Evolutionary conservation across 2,888 invertebrate species (phyloP).

Genomic region (Helicoverpa assulta): DNA sequence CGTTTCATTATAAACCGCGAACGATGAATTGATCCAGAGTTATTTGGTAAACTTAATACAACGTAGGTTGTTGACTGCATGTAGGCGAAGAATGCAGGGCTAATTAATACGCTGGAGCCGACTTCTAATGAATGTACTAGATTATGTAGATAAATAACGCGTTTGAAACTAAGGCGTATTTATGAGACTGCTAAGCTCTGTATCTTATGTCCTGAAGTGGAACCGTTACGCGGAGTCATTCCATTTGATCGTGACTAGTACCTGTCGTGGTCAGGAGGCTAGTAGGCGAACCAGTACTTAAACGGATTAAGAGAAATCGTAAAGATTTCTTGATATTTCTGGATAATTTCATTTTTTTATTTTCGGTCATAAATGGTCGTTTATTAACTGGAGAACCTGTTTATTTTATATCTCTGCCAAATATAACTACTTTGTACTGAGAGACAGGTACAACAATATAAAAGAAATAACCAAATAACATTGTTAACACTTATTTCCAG

Average conservation of each 20-base stretch:
- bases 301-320: conserved; percentile 37
- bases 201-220: conserved; percentile 39
- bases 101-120: conserved; percentile 44
- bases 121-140: conserved; percentile 39
- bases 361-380: not conserved
- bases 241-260: conserved; percentile 40
- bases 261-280: conserved; percentile 45
- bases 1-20: conserved; percentile 83
- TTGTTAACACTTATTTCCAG: conserved; percentile 2
- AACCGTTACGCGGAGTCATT: conserved; percentile 22
- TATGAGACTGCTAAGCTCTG: conserved; percentile 27
- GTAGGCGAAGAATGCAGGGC: conserved; percentile 40
- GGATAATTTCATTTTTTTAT: conserved; percentile 5
- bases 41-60: conserved; percentile 67
- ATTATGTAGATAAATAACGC: conserved; percentile 47
- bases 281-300: conserved; percentile 52
- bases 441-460: not conserved
- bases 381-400: not conserved
- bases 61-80: conserved; percentile 18
- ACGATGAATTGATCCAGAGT: conserved; percentile 76
- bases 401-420: not conserved
- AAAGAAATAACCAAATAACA: not conserved
- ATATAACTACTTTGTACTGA: not conserved
- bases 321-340: conserved; percentile 17
- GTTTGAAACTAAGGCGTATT: conserved; percentile 43